Base-by-base conservation (phyloP, 2,888 invertebrate genomes). In the Quadroppia sp. region DNA sequence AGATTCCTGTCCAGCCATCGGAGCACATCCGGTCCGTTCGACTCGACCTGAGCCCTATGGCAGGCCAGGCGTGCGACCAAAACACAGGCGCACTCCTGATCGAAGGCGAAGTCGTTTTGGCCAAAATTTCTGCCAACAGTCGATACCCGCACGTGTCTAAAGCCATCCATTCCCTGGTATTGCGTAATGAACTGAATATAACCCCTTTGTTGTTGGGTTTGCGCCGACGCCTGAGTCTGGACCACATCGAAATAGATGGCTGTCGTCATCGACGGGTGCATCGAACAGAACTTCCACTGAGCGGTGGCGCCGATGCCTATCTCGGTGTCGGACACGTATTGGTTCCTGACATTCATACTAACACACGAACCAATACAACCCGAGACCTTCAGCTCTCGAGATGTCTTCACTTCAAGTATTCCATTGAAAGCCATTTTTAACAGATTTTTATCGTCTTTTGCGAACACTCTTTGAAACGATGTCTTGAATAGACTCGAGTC, bases 371-470 rank as follows among this genome's bases (percentile, higher is more conserved):
- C 99, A 76, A 99, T 94, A 6, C 94, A 94, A 20, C 98, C 98
- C 73, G 90, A 90, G 77, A 94, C 90, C 86, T 97, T 97, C 17
- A 97, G 84, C 84, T 97, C 95, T 76, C 95, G 86, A 7, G 95
- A 95, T 78, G 95, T 94, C 86, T 99, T 99, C 23, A 98, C 90
- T 86, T 99, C 99, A 77, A 99, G 83, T 0, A 92, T 92, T 7
- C 92, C 97, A 83, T 97, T 97, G 83, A 99, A 99, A 3, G 93
- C 97, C 99, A 99, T 99, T 84, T 94, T 94, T 79, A 96, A 88
- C 80, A 96, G 92, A 71, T 89, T 89, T 78, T 91, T 91, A 74
- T 88, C 87, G 83, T 99, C 95, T 80, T 93, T 91, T 6, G 91
- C 87, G 82, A 99, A 98, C 3, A 99, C 95, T 78, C 97, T 87